Percentiles rank a stretch among this genome's conserved stretches.
phyloP scores from a whole-genome alignment of 2,888 invertebrate species.

The Andrena chrysosceles region DNA sequence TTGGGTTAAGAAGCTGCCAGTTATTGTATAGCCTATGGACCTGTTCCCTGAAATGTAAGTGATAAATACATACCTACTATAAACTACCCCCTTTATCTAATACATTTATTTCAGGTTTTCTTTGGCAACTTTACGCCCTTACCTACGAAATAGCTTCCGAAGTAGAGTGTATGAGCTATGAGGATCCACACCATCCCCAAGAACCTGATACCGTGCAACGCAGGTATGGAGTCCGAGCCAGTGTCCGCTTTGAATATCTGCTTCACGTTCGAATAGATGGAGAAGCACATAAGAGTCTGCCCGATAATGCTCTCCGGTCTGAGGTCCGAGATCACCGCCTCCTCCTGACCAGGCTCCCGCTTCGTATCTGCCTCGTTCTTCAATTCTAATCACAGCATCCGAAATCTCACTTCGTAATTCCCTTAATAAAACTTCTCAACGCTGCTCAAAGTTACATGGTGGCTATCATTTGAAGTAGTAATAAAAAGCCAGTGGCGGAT shows the following conservation, averaged over 20 bases:
- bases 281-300: slow-evolving; percentile 85
- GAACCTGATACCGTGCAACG: slow-evolving; percentile 86
- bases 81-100: no score
- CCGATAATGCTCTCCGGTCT: slow-evolving; percentile 62
- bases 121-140: slow-evolving; percentile 4
- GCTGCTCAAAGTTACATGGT: no score
- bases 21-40: slow-evolving; percentile 79
- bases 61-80: not conserved
- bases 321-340: slow-evolving; percentile 61
- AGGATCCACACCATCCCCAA: slow-evolving; percentile 87
- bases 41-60: slow-evolving; percentile 79
- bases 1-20: slow-evolving; percentile 82
- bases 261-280: slow-evolving; percentile 85
- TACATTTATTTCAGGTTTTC: no score
- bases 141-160: slow-evolving; percentile 82
- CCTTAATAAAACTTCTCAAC: no score
- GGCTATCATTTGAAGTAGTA: no score
- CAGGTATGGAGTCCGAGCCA: slow-evolving; percentile 79
- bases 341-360: slow-evolving; percentile 59
- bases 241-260: slow-evolving; percentile 83
- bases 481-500: no score
- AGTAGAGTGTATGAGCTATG: slow-evolving; percentile 85
- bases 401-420: not conserved
- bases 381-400: slow-evolving; percentile 12
- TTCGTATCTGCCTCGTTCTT: slow-evolving; percentile 56